Evolutionary conservation across 2,888 invertebrate genomes (phyloP).

Genomic region (Aproaerema taeniolella): DNA sequence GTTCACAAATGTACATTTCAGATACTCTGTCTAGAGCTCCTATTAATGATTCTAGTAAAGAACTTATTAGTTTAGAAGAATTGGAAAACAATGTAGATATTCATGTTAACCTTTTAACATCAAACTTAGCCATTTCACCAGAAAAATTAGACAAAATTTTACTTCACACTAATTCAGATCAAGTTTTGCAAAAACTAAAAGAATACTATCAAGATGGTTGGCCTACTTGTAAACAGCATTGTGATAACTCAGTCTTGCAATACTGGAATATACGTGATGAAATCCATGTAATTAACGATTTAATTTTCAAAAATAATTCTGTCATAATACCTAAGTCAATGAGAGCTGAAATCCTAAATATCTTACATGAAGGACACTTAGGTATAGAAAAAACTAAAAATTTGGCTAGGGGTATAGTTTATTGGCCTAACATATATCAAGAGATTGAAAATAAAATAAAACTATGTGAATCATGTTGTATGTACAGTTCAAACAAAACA

Average conservation of each 20-base stretch:
- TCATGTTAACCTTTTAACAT: slow-evolving; percentile 12
- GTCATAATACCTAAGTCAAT: slow-evolving; percentile 15
- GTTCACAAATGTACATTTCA: slow-evolving; percentile 14
- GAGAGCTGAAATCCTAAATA: slow-evolving; percentile 16
- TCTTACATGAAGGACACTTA: too few relatives aligned
- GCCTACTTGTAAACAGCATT: not conserved
- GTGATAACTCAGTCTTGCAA: not conserved
- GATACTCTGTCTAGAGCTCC: slow-evolving; percentile 11
- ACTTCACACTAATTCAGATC: slow-evolving; percentile 2
- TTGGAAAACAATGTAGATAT: slow-evolving; percentile 5
- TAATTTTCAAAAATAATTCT: too few relatives aligned
- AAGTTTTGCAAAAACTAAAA: slow-evolving; percentile 6
- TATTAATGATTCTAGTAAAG: not conserved
- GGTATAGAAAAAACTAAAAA: too few relatives aligned
- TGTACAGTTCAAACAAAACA: not conserved
- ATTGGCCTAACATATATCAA: slow-evolving; percentile 16
- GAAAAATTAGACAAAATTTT: slow-evolving; percentile 13
- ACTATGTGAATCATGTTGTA: not conserved
- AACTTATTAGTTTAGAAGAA: not conserved
- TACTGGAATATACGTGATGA: slow-evolving; percentile 16
- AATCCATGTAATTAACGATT: too few relatives aligned
- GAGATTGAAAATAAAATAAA: slow-evolving; percentile 11
- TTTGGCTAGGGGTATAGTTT: slow-evolving; percentile 14
- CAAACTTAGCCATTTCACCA: slow-evolving; percentile 11
- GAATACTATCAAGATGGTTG: slow-evolving; percentile 3